Base-by-base conservation (phyloP, 1,140 invertebrate species). In the Drosophila rhopaloa region DNA sequence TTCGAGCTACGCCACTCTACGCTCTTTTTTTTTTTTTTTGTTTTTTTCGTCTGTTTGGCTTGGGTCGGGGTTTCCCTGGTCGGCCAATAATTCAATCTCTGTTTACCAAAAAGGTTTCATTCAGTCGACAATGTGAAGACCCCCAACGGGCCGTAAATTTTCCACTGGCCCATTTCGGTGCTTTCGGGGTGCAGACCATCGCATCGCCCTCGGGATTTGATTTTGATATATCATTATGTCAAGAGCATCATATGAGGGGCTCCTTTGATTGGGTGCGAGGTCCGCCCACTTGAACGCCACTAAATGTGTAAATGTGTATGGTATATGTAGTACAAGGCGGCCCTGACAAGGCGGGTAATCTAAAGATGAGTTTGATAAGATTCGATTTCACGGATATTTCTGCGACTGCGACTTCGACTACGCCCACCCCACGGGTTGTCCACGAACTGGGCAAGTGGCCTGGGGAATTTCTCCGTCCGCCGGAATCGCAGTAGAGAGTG, bases 331-430 rank as follows among this genome's bases (percentile, higher is more conserved):
- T 37, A 35, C 51, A 35, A 1, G 14, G 38, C 11, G 65, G 27
- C 68, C 67, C 47, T 84, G 80, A 80, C 76, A 76, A 79, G 77
- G 48, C 57, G 40, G 54, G 65, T 83, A 86, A 88, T 89, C 79
- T 73, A 70, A 56, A 76, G 83, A 72, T 88, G 83, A 79, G 37
- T 79, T 9, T 38, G 79, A 82, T 82, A 81, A 81, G 80, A 82
- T 80, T 80, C 54, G 61, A 79, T 75, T 75, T 32, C 32, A 55
- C 58, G 44, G 72, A 81, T 54, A 71, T 61, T 40, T 55, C 37
- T 19, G 44, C 16, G 32, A 48, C 40, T 46, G 38, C 40, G 41
- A 19, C 48, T 38, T 51, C 41, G 24, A 24, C 24, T 47, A 47
- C 54, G 41, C 16, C 44, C 48, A 73, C 50, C 73, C 14, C 66